Evolutionary conservation across 2,888 invertebrate genomes (phyloP), one percentile per base, ranked within the genome.

Genomic region (Notodonta dromedarius): DNA sequence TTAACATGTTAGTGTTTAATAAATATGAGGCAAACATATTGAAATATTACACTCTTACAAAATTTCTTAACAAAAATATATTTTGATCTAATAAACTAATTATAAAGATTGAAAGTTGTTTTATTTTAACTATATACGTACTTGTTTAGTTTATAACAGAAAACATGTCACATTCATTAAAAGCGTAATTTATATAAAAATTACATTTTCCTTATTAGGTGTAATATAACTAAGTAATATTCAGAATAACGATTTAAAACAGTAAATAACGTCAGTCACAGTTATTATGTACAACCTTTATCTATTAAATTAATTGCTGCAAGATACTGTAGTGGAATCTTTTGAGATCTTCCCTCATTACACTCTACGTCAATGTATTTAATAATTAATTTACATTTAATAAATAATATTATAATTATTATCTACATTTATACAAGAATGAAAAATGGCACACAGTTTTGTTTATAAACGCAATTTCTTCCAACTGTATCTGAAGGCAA

Each of bases 301-400:
- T 76, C 63, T 70, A 69, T 60, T 61, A 56, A 66, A 67, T 74
- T 69, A 70, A 70, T 72, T 67, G 70, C 60, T 58, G 46, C 48
- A 51, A 40, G 70, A 71, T 69, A 66, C 67, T 62, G 72, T 73
- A 58, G 67, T 75, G 80, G 80, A 80, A 79, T 74, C 66, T 74
- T 80, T 53, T 67, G 66, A 67, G 66, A 77, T 77, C 67, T 70
- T 63, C 67, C 53, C 59, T 62, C 62, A 57, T 67, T 69, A 63
- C 52, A 53, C 48, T 12, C 24, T 46, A 50, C 46, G 13, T n/a
- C 13, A n/a, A 46, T 46, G 46, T 46, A n/a, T 46, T 46, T 46
- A 13, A 46, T 46, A 46, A 46, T 46, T 46, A 46, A 46, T n/a
- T n/a, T 46, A 46, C 46, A 46, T 46, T 46, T 13, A 46, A 46